phyloP scores from a whole-genome alignment of 2,797 vertebrate species.

The Chloroceryle amazona region DNA sequence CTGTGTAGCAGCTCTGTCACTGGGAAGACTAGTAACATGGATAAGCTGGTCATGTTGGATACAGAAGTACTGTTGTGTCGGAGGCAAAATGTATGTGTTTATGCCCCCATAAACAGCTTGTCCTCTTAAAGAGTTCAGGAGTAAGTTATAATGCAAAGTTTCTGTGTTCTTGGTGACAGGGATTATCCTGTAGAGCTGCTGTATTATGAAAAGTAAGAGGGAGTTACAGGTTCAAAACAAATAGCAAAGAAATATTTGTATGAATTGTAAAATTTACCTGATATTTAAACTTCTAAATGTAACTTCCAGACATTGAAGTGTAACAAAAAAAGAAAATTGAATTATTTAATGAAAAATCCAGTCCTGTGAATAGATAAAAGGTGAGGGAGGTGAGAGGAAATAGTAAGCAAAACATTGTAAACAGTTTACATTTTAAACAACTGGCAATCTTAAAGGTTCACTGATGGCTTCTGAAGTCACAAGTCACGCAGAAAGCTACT shows the following conservation, averaged over 20 bases:
- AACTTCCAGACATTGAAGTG: neutral
- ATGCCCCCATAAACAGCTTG: neutral
- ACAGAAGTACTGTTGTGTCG: neutral
- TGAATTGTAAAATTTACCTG: neutral
- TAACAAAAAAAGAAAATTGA: neutral
- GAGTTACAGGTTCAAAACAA: neutral
- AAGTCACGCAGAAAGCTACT: neutral
- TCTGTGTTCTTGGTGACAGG: neutral
- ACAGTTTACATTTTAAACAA: neutral
- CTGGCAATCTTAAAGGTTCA: neutral
- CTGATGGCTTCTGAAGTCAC: neutral
- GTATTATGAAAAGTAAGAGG: neutral
- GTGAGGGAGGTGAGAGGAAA: neutral
- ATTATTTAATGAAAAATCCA: neutral
- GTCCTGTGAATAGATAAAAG: neutral
- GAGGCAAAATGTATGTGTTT: neutral
- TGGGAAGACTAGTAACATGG: neutral
- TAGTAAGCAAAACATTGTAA: neutral
- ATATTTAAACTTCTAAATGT: neutral
- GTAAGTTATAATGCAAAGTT: neutral
- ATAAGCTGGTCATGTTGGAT: fast-evolving
- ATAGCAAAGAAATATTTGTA: neutral
- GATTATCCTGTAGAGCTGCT: neutral
- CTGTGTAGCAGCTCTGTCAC: neutral
- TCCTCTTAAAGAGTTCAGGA: neutral